A percentile compares a stretch with the other conserved stretches of the same genome.
Evolutionary conservation across 2,888 invertebrate genomes (phyloP).

Genomic region (Phorcus lineatus): DNA sequence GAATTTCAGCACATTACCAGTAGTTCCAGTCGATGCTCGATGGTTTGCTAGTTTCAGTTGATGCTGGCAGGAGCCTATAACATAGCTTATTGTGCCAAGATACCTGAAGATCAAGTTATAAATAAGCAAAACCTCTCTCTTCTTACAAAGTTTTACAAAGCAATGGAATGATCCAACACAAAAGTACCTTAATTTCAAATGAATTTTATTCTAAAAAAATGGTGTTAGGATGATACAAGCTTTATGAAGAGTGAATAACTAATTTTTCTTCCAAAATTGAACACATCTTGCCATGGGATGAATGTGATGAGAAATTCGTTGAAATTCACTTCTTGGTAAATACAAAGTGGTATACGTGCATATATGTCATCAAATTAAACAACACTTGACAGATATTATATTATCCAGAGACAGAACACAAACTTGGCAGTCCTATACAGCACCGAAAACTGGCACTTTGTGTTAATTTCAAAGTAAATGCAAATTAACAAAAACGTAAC

Average conservation of each 20-base stretch:
- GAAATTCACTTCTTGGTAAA: background rate
- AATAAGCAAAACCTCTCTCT: no score
- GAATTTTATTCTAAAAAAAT: slow-evolving; percentile 10
- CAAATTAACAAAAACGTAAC: no score
- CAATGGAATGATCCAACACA: background rate
- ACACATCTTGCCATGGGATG: background rate
- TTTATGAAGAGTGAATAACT: background rate
- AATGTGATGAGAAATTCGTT: background rate
- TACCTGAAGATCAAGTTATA: no score
- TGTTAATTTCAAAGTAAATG: no score
- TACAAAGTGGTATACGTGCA: background rate
- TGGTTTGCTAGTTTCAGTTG: no score
- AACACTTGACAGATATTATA: background rate
- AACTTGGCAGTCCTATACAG: no score
- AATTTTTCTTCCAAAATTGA: background rate
- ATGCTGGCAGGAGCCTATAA: no score
- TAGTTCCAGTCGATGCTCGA: no score
- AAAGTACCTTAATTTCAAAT: background rate
- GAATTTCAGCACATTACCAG: no score
- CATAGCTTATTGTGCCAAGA: no score
- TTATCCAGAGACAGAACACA: background rate
- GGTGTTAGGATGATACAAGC: slow-evolving; percentile 1
- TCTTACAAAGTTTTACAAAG: no score
- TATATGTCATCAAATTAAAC: background rate
- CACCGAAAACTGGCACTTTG: no score